Conservation (phyloP, 2,888 invertebrate species). For the Morpho deidamia region DNA sequence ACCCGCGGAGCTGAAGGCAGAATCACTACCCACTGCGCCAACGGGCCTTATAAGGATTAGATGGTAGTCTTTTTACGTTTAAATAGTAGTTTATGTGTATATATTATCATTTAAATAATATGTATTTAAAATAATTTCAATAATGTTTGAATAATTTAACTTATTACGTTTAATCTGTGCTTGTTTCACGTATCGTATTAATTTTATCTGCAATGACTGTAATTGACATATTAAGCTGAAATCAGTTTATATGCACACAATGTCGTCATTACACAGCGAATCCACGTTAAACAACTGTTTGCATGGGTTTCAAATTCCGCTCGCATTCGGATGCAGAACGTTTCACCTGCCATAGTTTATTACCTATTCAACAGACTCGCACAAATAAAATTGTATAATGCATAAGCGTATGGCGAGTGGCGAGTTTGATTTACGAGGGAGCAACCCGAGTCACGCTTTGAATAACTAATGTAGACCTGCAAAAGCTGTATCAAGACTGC, state of each 20-base stretch:
- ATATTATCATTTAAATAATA: background rate
- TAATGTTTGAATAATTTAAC: background rate
- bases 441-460: conserved; percentile 59
- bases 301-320: conserved; percentile 62
- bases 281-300: conserved; percentile 43
- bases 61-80: no score
- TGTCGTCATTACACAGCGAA: conserved; percentile 23
- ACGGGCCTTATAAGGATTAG: no score
- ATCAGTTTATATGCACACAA: conserved; percentile 7
- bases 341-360: conserved; percentile 76
- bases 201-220: background rate
- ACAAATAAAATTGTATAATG: conserved; percentile 80
- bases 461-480: conserved; percentile 73
- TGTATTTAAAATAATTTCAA: conserved; percentile 1
- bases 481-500: conserved; percentile 34
- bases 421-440: conserved; percentile 75
- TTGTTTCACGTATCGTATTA: no score
- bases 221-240: conserved; percentile 3
- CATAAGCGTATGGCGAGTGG: conserved; percentile 77
- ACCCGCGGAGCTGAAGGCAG: no score
- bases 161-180: background rate
- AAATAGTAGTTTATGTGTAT: no score
- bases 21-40: no score
- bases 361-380: conserved; percentile 76
- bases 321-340: conserved; percentile 60